These are phyloP conservation scores for Squalus acanthias DNA, from an alignment of 2,797 vertebrate genomes.

Conservation along the genomic window DNA sequence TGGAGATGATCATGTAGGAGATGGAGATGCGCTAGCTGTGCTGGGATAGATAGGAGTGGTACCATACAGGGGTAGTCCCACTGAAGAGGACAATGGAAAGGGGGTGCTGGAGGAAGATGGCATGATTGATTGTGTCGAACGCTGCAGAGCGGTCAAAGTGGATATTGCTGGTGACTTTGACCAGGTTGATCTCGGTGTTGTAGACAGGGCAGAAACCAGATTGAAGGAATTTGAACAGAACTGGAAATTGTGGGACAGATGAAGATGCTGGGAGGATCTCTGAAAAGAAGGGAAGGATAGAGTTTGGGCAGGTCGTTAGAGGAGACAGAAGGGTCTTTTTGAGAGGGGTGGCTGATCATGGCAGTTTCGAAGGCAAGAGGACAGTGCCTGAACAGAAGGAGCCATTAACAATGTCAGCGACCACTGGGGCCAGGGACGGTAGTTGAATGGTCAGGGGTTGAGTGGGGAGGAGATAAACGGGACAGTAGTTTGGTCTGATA, in stretches of 20 bases:
- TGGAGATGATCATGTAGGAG: too few species aligned
- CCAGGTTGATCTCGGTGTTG: neutral
- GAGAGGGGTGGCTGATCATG: neutral
- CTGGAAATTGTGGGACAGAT: neutral
- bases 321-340: neutral
- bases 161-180: neutral
- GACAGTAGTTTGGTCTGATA: too few species aligned
- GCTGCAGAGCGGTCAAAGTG: neutral
- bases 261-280: neutral
- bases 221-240: neutral
- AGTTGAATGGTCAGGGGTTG: neutral
- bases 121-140: neutral
- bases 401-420: neutral
- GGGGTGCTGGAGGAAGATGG: neutral
- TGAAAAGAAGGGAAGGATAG: neutral
- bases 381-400: neutral
- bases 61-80: neutral
- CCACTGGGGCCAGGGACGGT: neutral
- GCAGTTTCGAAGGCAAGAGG: neutral
- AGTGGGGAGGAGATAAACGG: too few species aligned
- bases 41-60: neutral
- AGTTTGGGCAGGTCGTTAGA: neutral
- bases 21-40: too few species aligned
- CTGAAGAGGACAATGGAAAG: neutral
- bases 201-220: too few species aligned